phyloP scores from a whole-genome alignment of 2,113 vertebrate species.

The Pseudorectes ferrugineus region DNA sequence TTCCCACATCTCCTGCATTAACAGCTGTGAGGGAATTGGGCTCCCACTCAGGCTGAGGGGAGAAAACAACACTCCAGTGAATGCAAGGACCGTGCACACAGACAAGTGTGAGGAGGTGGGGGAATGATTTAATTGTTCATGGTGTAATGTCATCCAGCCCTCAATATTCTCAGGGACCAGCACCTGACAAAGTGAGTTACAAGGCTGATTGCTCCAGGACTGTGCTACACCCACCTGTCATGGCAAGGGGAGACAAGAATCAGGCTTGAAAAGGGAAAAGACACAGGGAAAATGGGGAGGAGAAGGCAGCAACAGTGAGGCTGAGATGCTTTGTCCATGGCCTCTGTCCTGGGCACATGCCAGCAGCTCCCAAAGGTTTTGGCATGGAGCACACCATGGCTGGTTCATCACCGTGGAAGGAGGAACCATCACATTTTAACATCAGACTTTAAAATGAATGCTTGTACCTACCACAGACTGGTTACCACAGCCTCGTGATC shows the following conservation, averaged over 20 bases:
- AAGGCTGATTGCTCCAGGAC: background rate
- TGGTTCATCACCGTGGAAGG: background rate
- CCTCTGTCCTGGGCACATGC: background rate
- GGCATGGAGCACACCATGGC: background rate
- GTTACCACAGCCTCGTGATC: background rate
- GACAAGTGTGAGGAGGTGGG: background rate
- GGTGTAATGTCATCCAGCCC: background rate
- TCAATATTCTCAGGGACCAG: background rate
- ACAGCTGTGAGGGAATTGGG: background rate
- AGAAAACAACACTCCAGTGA: background rate
- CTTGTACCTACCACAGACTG: background rate
- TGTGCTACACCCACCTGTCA: background rate
- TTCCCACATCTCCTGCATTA: slow-evolving; percentile 1
- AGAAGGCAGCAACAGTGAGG: background rate
- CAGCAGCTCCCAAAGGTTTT: background rate
- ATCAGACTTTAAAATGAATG: background rate
- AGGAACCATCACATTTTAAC: background rate
- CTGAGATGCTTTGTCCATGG: background rate
- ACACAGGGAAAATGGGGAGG: background rate
- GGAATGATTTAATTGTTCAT: background rate
- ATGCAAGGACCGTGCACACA: background rate
- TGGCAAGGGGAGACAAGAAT: accelerated
- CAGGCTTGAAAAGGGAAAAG: background rate
- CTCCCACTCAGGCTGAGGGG: background rate
- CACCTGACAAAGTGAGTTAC: background rate